phyloP scores from a whole-genome alignment of 2,888 invertebrate species.

The Temnothorax rugatulus region DNA sequence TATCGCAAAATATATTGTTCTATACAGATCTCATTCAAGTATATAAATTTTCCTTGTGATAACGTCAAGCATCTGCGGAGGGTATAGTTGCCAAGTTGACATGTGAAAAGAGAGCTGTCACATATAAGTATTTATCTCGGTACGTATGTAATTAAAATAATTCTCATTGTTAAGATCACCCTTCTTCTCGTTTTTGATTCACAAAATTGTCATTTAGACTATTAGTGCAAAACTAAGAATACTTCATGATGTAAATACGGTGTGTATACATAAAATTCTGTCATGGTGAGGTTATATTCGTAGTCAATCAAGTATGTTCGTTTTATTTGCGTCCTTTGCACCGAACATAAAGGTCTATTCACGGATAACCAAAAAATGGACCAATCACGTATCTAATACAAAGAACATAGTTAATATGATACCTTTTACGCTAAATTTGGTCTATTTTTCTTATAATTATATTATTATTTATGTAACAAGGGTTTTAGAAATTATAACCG shows the following conservation, averaged over 20 bases:
- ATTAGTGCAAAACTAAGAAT: background rate
- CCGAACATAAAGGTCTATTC: background rate
- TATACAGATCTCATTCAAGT: background rate
- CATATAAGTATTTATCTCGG: background rate
- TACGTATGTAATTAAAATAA: background rate
- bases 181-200: background rate
- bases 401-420: too few species aligned
- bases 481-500: too few species aligned
- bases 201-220: constrained; percentile 4
- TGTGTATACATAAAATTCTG: background rate
- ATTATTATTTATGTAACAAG: too few species aligned
- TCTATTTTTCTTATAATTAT: too few species aligned
- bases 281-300: constrained; percentile 2
- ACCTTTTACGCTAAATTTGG: too few species aligned
- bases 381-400: too few species aligned
- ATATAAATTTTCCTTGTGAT: background rate
- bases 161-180: background rate
- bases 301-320: background rate
- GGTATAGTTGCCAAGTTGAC: background rate
- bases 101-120: background rate
- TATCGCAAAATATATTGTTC: background rate
- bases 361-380: background rate
- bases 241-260: background rate
- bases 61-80: background rate
- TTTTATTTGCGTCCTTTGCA: background rate